Evolutionary conservation across 2,113 vertebrate genomes (phyloP).

Genomic region (Oryzias melastigma): DNA sequence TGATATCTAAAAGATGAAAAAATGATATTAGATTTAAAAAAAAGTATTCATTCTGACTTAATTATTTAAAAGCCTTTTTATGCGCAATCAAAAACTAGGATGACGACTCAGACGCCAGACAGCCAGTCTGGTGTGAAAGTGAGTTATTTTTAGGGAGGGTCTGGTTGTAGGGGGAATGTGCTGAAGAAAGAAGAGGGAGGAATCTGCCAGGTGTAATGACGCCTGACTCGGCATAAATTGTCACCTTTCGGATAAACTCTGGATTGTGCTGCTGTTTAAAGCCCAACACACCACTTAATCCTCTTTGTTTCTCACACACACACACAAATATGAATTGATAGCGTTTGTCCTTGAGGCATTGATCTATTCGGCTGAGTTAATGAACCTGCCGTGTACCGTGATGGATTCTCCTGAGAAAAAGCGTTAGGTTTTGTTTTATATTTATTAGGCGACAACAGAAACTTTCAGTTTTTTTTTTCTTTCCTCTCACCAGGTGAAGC

Average conservation of each 20-base stretch:
- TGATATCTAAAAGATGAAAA: background rate
- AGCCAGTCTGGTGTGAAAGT: slow-evolving; percentile 4
- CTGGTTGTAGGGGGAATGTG: slow-evolving; percentile 5
- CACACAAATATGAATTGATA: slow-evolving; percentile 35
- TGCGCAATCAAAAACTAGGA: background rate
- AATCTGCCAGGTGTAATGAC: slow-evolving; percentile 16
- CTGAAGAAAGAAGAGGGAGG: slow-evolving; percentile 7
- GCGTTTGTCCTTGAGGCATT: slow-evolving; percentile 49
- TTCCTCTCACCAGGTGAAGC: background rate
- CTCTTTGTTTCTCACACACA: slow-evolving; percentile 12
- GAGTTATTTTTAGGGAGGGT: slow-evolving; percentile 5
- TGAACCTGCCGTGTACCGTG: slow-evolving; percentile 24
- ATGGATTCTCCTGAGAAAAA: slow-evolving; percentile 23
- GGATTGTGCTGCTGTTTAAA: slow-evolving; percentile 36
- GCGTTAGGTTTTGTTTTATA: slow-evolving; percentile 28
- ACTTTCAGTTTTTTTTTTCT: background rate
- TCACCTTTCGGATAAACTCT: slow-evolving; percentile 33
- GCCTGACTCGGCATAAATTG: slow-evolving; percentile 50
- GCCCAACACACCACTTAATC: slow-evolving; percentile 24
- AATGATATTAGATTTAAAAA: background rate
- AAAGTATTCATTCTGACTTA: background rate
- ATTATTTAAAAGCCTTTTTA: background rate
- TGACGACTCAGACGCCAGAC: background rate
- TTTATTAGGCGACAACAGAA: slow-evolving; percentile 14
- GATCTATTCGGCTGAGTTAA: slow-evolving; percentile 54